Evolutionary conservation across 2,888 invertebrate species (phyloP).

Genomic region (Nephrotoma guestfalica): DNA sequence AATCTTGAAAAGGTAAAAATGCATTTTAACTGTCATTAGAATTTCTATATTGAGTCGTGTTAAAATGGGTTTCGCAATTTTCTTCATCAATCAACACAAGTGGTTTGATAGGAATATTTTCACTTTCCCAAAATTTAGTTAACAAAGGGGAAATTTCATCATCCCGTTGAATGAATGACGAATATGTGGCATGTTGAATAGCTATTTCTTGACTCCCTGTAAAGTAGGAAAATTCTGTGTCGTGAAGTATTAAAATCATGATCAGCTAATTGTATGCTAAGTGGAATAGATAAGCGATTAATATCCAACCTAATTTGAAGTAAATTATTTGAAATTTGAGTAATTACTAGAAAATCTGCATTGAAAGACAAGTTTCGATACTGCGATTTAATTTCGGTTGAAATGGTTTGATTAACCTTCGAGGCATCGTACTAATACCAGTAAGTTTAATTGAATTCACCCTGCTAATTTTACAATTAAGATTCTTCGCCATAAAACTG

Average conservation of each 20-base stretch:
- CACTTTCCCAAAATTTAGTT: not conserved
- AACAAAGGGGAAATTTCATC: not conserved
- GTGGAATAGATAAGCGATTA: not conserved
- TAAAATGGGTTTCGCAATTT: not conserved
- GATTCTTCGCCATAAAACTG: not conserved
- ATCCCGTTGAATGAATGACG: not conserved
- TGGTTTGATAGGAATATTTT: not conserved
- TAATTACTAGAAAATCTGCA: not conserved
- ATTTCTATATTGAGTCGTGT: too few species aligned
- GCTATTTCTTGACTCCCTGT: not conserved
- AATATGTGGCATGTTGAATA: not conserved
- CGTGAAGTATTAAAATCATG: not conserved
- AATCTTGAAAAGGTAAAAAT: too few species aligned
- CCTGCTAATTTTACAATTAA: too few species aligned
- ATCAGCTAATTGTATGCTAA: not conserved
- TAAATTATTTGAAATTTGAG: not conserved
- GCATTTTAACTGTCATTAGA: too few species aligned
- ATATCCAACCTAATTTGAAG: not conserved
- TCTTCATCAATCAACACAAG: not conserved
- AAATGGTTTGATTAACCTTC: too few species aligned
- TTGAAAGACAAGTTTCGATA: too few species aligned
- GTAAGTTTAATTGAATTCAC: too few species aligned
- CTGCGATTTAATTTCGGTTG: too few species aligned
- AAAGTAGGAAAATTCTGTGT: not conserved
- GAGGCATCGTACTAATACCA: too few species aligned